Evolutionary conservation across 2,113 vertebrate genomes (phyloP).

Genomic region (Chitala chitala): DNA sequence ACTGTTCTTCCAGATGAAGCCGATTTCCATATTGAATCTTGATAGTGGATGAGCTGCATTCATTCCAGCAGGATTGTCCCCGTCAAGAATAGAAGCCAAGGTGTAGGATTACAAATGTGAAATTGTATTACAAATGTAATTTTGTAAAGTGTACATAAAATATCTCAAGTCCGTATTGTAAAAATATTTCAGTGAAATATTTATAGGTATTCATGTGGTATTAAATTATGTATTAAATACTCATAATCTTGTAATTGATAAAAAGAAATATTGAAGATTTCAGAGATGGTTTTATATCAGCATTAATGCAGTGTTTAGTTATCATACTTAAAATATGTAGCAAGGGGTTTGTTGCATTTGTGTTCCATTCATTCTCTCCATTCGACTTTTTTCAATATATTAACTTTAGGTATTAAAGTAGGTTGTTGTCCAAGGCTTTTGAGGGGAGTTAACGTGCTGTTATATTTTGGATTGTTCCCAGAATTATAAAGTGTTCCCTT

Average conservation of each 20-base stretch:
- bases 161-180: constrained; percentile 39
- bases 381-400: background rate
- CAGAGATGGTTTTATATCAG: background rate
- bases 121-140: constrained; percentile 45
- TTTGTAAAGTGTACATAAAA: constrained; percentile 61
- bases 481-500: background rate
- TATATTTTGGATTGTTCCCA: background rate
- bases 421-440: no score
- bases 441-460: no score
- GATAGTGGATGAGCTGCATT: background rate
- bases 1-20: background rate
- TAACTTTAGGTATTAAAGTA: no score
- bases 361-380: background rate
- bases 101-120: constrained; percentile 28
- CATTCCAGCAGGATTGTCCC: background rate
- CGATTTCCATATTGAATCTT: background rate
- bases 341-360: background rate
- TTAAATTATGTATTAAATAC: background rate
- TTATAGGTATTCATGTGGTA: constrained; percentile 50
- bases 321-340: background rate
- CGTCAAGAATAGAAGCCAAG: constrained; percentile 9
- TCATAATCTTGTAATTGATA: background rate
- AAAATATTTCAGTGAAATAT: constrained; percentile 46
- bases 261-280: background rate
- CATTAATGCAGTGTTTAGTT: constrained; percentile 9